Percentiles rank a stretch among this genome's conserved stretches.
These are phyloP conservation scores for Micromesistius poutassou DNA, from an alignment of 2,797 vertebrate species.

Conservation along the genomic window DNA sequence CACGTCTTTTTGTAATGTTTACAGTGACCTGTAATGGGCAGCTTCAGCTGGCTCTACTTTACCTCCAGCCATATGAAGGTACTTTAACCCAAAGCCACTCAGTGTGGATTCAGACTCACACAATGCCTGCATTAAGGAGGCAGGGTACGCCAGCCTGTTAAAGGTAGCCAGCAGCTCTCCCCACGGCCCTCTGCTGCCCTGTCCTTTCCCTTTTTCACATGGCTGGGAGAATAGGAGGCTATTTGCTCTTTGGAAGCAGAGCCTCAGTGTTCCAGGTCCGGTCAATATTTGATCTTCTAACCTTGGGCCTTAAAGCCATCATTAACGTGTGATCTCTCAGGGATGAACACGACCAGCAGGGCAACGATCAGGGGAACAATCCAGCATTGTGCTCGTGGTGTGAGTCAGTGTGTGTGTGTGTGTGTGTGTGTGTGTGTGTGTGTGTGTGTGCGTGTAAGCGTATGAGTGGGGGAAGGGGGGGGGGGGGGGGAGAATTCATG, in stretches of 20 bases:
- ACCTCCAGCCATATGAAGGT: neutral
- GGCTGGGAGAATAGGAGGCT: neutral
- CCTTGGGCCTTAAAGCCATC: neutral
- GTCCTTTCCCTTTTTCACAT: neutral
- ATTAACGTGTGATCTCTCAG: neutral
- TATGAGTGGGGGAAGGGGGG: too few species aligned
- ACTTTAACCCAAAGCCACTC: neutral
- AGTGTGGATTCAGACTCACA: neutral
- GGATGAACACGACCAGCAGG: neutral
- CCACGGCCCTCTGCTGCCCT: neutral
- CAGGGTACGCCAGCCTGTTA: neutral
- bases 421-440: conserved; percentile 13
- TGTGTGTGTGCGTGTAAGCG: neutral
- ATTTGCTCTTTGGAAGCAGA: neutral
- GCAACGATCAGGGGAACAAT: neutral
- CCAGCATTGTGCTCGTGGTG: too few species aligned
- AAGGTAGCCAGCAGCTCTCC: neutral
- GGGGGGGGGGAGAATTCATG: too few species aligned
- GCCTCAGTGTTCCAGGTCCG: neutral
- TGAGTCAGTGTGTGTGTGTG: conserved; percentile 6
- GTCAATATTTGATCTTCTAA: neutral
- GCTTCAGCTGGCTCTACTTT: too few species aligned
- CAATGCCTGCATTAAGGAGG: neutral
- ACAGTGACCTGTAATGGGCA: neutral
- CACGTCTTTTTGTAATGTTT: neutral